phyloP scores from a whole-genome alignment of 1,140 invertebrate species.

The Aphelenchoides besseyi region DNA sequence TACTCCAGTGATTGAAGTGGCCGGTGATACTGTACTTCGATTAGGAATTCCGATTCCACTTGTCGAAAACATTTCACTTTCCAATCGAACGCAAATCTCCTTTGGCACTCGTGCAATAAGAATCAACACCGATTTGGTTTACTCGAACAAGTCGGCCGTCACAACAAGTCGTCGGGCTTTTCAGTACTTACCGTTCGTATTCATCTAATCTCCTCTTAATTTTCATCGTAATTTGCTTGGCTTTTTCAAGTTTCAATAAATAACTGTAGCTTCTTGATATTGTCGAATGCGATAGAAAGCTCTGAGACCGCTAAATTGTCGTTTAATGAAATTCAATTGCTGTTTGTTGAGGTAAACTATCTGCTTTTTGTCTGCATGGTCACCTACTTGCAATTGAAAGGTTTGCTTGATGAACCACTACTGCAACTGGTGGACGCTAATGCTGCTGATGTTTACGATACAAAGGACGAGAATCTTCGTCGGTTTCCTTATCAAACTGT shows the following conservation, averaged over 20 bases:
- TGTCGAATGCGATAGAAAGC: background rate
- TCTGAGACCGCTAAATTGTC: conserved; percentile 10
- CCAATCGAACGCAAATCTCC: conserved; percentile 29
- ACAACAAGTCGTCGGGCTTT: too few relatives aligned
- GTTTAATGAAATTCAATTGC: conserved; percentile 35
- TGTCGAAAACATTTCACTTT: conserved; percentile 42
- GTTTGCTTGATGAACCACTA: conserved; percentile 32
- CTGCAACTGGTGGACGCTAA: conserved; percentile 33
- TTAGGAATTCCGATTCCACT: conserved; percentile 45
- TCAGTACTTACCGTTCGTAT: too few relatives aligned
- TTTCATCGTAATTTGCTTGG: too few relatives aligned
- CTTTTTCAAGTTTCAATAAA: too few relatives aligned
- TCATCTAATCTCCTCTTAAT: too few relatives aligned
- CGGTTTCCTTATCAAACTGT: conserved; percentile 84
- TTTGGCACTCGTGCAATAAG: conserved; percentile 17
- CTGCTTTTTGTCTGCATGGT: conserved; percentile 13
- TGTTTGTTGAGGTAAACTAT: conserved; percentile 33
- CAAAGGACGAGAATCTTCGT: conserved; percentile 67
- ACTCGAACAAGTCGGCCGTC: conserved; percentile 31
- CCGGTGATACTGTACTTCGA: conserved; percentile 30
- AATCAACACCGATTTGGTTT: conserved; percentile 31
- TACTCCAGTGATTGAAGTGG: conserved; percentile 32
- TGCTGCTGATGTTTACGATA: conserved; percentile 44
- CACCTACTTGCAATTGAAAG: conserved; percentile 45
- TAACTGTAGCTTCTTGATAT: conserved; percentile 51